Conservation (phyloP, 37 sponge, comb jelly and placozoan genomes). For the Amphimedon queenslandica region DNA sequence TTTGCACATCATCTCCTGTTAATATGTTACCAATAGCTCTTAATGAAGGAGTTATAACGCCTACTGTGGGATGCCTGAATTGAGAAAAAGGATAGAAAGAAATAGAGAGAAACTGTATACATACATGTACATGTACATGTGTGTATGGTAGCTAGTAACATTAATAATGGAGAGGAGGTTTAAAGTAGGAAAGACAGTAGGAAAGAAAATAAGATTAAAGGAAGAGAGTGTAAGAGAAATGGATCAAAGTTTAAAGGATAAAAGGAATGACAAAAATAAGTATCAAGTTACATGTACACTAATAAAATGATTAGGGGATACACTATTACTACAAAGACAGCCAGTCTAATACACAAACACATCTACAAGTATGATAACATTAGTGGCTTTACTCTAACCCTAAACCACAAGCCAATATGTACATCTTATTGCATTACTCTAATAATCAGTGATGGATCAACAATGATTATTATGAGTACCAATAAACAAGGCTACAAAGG, state of each 20-base stretch:
- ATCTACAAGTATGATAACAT: no score
- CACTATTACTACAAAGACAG: no score
- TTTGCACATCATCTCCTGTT: conserved; percentile 71
- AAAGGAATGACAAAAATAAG: conserved; percentile 8
- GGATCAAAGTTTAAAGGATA: conserved; percentile 7
- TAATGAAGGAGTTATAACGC: conserved; percentile 62
- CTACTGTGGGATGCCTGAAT: conserved; percentile 35
- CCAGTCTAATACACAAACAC: no score
- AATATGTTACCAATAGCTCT: conserved; percentile 75
- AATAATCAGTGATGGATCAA: no score
- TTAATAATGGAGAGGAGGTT: conserved; percentile 38
- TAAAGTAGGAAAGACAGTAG: conserved; percentile 40
- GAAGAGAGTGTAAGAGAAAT: background rate
- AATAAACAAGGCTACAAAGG: no score
- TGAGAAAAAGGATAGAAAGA: conserved; percentile 1
- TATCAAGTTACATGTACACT: no score
- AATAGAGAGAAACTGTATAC: conserved; percentile 5
- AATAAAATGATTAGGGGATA: no score
- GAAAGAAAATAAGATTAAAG: background rate
- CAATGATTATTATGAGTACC: no score
- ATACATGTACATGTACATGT: background rate
- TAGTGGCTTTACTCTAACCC: no score
- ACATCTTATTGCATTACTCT: no score
- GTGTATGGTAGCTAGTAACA: background rate
- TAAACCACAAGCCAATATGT: no score